Conservation (phyloP, 2,888 invertebrate genomes). For the Agrypnus murinus region DNA sequence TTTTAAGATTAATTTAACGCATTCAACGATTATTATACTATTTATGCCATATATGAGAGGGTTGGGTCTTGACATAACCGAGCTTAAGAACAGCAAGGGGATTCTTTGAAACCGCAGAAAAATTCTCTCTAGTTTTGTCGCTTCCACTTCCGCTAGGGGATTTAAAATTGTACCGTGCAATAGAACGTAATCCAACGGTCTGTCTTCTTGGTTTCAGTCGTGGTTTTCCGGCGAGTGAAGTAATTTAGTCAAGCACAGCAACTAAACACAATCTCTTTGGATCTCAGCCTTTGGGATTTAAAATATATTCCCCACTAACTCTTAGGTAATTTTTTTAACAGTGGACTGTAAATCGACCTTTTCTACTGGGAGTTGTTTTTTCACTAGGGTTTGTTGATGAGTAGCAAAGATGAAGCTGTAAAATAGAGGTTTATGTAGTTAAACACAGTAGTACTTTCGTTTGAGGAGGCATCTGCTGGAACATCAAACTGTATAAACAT, state of each 20-base stretch:
- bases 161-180: conserved; percentile 15
- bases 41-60: not conserved
- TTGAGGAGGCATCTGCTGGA: conserved; percentile 10
- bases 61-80: not conserved
- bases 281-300: conserved; percentile 9
- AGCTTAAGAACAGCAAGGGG: not conserved
- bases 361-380: not conserved
- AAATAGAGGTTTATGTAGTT: not conserved
- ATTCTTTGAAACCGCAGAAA: not conserved
- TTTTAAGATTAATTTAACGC: conserved; percentile 27
- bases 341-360: not conserved
- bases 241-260: conserved; percentile 11
- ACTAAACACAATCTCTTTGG: conserved; percentile 14
- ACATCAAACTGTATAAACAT: conserved; percentile 19
- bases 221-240: conserved; percentile 21
- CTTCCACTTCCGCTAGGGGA: not conserved
- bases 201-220: conserved; percentile 21
- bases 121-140: conserved; percentile 6
- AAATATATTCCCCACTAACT: not conserved
- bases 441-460: not conserved
- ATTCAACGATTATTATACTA: conserved; percentile 1
- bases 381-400: not conserved
- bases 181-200: conserved; percentile 20
- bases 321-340: conserved; percentile 20
- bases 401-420: not conserved